Evolutionary conservation across 2,113 vertebrate genomes (phyloP).

Genomic region (Muscicapa adusta): DNA sequence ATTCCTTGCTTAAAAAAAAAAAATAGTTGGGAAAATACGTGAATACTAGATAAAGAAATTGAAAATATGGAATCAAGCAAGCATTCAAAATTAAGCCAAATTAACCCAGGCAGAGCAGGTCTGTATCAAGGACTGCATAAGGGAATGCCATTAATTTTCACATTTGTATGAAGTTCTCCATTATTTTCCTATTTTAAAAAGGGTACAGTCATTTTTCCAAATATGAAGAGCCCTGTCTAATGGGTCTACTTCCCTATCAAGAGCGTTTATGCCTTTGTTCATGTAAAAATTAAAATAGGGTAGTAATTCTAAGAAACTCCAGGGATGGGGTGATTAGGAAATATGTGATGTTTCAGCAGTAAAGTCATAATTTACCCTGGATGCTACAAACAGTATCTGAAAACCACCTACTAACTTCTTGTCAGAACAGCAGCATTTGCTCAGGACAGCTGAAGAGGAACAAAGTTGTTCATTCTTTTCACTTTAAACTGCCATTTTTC

Average conservation of each 20-base stretch:
- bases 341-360: background rate
- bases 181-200: background rate
- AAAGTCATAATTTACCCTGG: background rate
- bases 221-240: background rate
- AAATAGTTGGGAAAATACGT: background rate
- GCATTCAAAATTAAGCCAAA: background rate
- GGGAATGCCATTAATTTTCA: slow-evolving; percentile 9
- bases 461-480: background rate
- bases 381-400: background rate
- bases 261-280: background rate
- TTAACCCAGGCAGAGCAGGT: background rate
- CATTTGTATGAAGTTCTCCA: background rate
- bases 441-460: background rate
- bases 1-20: background rate
- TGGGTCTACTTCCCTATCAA: background rate
- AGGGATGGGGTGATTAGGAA: background rate
- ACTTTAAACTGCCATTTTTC: background rate
- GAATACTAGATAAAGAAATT: background rate
- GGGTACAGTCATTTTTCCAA: background rate
- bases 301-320: background rate
- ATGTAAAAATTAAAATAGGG: background rate
- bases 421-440: background rate
- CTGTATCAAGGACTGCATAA: background rate
- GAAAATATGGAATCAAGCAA: background rate
- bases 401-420: background rate